Percentiles rank a stretch among this genome's conserved stretches.
Evolutionary conservation across 1,140 invertebrate genomes (phyloP).

Genomic region (Drosophila azteca): DNA sequence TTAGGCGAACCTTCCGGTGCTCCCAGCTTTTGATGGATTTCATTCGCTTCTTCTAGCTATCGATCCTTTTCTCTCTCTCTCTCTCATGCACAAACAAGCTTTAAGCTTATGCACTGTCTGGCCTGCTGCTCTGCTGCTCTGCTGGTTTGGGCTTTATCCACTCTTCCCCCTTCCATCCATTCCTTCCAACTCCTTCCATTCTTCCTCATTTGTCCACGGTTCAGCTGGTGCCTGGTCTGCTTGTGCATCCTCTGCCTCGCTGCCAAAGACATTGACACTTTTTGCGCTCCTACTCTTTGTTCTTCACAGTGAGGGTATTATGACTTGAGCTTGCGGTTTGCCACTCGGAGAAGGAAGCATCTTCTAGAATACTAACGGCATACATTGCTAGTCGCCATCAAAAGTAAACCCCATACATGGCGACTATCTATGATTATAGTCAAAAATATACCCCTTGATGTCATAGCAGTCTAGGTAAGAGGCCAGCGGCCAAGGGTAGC

Average conservation of each 20-base stretch:
- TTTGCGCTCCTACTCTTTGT: constrained; percentile 13
- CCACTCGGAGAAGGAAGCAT: too few relatives aligned
- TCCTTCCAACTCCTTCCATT: neutral
- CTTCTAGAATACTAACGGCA: accelerated
- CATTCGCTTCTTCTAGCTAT: neutral
- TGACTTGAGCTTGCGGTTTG: too few relatives aligned
- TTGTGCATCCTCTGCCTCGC: neutral
- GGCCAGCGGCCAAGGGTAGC: too few relatives aligned
- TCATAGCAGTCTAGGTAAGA: too few relatives aligned
- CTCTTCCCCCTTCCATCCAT: neutral
- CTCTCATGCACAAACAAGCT: constrained; percentile 24
- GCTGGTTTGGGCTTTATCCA: constrained; percentile 24
- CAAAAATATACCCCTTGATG: too few relatives aligned
- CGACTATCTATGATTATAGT: too few relatives aligned
- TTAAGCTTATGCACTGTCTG: constrained; percentile 33
- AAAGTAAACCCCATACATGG: too few relatives aligned
- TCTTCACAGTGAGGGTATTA: neutral
- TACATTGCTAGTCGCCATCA: too few relatives aligned
- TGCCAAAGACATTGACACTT: constrained; percentile 70
- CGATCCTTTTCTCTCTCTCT: neutral
- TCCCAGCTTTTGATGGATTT: too few relatives aligned
- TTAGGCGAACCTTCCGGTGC: neutral
- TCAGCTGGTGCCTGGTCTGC: constrained; percentile 32
- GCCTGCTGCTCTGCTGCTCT: neutral
- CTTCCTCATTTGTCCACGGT: constrained; percentile 7